These are phyloP conservation scores for Pithys albifrons DNA, from an alignment of 2,113 vertebrate species.

Conservation along the genomic window DNA sequence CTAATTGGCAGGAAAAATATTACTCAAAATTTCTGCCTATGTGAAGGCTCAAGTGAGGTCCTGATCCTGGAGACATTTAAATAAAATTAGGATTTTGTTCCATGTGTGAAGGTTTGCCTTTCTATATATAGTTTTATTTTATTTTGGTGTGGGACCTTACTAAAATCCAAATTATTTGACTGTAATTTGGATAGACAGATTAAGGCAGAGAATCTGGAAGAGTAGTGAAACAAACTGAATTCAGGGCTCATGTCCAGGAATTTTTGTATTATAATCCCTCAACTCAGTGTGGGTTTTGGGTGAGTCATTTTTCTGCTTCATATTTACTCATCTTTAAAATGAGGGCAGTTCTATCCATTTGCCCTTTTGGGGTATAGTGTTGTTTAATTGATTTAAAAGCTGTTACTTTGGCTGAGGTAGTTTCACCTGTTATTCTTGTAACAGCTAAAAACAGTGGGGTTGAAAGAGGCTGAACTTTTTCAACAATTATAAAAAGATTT, in stretches of 20 bases:
- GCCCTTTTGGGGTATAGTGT: neutral
- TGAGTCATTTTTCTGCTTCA: conserved; percentile 52
- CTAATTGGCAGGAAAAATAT: conserved; percentile 30
- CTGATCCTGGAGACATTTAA: neutral
- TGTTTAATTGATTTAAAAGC: conserved; percentile 50
- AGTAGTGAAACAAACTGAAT: conserved; percentile 16
- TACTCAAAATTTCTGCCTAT: conserved; percentile 42
- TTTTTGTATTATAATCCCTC: conserved; percentile 37
- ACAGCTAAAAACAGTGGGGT: neutral
- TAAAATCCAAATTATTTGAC: conserved; percentile 7
- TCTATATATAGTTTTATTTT: conserved; percentile 7
- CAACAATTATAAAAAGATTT: neutral
- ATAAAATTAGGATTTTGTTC: neutral
- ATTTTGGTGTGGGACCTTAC: neutral
- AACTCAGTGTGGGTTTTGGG: neutral
- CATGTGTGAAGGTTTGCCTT: neutral
- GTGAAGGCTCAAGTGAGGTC: neutral
- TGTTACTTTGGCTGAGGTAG: conserved; percentile 2
- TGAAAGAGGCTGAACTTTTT: neutral
- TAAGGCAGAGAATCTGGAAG: conserved; percentile 8
- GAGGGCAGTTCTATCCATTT: neutral
- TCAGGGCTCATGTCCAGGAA: conserved; percentile 41
- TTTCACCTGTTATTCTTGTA: conserved; percentile 39
- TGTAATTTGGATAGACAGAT: conserved; percentile 13
- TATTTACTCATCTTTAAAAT: conserved; percentile 49